Conservation (phyloP, 1,140 invertebrate genomes). For the Oedothorax gibbosus region DNA sequence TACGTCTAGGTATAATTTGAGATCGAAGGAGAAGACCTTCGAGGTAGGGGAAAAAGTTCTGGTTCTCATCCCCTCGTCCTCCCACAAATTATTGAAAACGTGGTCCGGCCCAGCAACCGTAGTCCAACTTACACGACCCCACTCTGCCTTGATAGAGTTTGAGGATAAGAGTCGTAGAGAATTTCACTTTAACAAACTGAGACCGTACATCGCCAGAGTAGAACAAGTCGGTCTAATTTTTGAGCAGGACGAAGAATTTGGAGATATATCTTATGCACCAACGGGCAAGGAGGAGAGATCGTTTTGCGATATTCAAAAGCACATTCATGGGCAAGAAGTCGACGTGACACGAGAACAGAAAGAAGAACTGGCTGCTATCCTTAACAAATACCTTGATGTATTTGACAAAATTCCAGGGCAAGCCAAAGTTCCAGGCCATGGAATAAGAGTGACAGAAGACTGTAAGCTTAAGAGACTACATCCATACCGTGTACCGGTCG, state of each 20-base stretch:
- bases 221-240: conserved; percentile 14
- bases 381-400: background rate
- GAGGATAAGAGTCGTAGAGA: background rate
- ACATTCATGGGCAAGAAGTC: background rate
- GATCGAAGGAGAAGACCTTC: background rate
- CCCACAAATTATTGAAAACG: background rate
- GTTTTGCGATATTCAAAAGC: background rate
- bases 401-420: background rate
- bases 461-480: background rate
- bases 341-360: background rate
- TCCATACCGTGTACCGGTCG: background rate
- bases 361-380: background rate
- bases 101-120: background rate
- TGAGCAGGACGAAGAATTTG: conserved; percentile 14
- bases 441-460: background rate
- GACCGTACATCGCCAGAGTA: background rate
- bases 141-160: background rate
- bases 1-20: conserved; percentile 6
- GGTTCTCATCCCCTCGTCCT: background rate
- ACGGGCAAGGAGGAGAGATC: too few relatives aligned
- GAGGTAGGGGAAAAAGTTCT: background rate
- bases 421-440: background rate
- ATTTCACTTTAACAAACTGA: background rate
- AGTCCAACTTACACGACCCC: background rate
- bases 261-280: background rate